Evolutionary conservation across 2,797 vertebrate species (phyloP), one percentile per base, ranked within the genome.

Genomic region (Hippopotamyrus pictus): DNA sequence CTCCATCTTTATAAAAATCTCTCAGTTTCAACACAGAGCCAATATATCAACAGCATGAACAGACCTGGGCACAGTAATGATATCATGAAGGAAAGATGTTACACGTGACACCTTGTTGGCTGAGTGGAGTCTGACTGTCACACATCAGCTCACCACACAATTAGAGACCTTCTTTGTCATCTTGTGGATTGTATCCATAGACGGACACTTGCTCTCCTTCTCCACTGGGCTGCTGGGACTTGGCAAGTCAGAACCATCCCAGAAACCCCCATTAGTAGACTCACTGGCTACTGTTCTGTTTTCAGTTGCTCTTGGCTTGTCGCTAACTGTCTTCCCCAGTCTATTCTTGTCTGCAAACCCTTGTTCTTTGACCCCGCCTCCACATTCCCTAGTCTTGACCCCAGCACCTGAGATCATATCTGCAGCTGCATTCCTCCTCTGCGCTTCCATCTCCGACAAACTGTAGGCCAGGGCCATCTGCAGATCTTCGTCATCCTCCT

Each of bases 401-500:
- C 0, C 73, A 91, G 94, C 96, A 96, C 54, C 96, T 97, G 95
- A 93, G 94, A 96, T 95, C 94, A 93, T 89, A 94, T 95, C 92
- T n/a, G 92, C 88, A 82, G 92, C 90, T 57, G 94, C 95, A 90
- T 97, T 96, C 94, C 91, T 96, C 95, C 97, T 97, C 95, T 97
- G 95, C 92, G 97, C 97, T 17, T 99, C 98, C 97, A 98, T 96
- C 95, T 99, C 98, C 4, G 98, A 99, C 90, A 99, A 95, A 94
- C 98, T 99, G 96, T 95, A 99, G 50, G 98, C 98, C 97, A 99
- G 96, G 90, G 98, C 99, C 93, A 98, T 97, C 96, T 99, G 99
- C 91, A 99, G 95, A 88, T 98, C 98, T 95, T 99, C 98, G 0
- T 98, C 97, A 0, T 97, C 97, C 0, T 98, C 90, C 1, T 95